Base-by-base conservation (phyloP, 2,113 vertebrate species). In the Motacilla alba region DNA sequence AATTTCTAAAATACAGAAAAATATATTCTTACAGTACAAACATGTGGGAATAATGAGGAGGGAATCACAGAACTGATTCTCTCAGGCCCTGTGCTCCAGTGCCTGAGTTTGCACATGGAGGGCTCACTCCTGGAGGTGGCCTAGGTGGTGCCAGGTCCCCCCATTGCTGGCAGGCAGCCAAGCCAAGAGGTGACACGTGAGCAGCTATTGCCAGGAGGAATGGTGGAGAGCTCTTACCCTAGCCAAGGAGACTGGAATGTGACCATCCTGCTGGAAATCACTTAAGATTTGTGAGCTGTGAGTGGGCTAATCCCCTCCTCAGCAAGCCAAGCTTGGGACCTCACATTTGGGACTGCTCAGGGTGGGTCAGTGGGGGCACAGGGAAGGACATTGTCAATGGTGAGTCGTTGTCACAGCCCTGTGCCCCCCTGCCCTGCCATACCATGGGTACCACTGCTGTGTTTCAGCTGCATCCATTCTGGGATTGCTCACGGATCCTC, bases 261-360 rank as follows among this genome's bases (percentile, higher is more conserved):
- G 13, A 56, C 27, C 3, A 1, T 47, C 21, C 11, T 46, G 31
- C 37, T 35, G 43, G 52, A 75, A 79, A 46, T 35, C 21, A 10
- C 30, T 1, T 0, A 1, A 2, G 75, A 21, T 13, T 35, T 18
- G 46, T 39, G 56, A 83, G 50, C 37, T 74, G 28, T 0, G 4
- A 66, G 41, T 0, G 0, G 21, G 43, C n/a, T 35, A 2, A 58
- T 55, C 28, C 28, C 9, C 53, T 39, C 52, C 21, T 59, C 21
- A 8, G 37, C 5, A 7, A 28, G 26, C 5, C 16, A 24, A 0
- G 0, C 15, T 12, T 1, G 11, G 50, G 19, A 24, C 13, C 35
- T 56, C 60, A 30, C 21, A 43, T 8, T 44, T 86, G 62, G 41
- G 26, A 3, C 52, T 30, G 50, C 56, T 67, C 6, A 1, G 35